Percentiles rank a stretch among this genome's conserved stretches.
These are phyloP conservation scores for Calosoma granatense DNA, from an alignment of 1,140 invertebrate genomes.

Conservation along the genomic window DNA sequence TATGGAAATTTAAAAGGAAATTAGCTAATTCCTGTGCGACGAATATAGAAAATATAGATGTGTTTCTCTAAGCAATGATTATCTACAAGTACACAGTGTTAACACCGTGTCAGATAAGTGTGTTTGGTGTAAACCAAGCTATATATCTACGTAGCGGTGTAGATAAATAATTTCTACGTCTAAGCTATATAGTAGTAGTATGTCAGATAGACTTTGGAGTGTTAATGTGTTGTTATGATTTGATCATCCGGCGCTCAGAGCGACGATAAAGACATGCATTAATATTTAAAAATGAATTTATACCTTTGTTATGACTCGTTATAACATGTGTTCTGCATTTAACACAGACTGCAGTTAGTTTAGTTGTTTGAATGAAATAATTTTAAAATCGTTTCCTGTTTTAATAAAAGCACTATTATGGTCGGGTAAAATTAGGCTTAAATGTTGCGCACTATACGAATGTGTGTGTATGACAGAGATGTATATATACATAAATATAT, in stretches of 20 bases:
- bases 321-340: not conserved
- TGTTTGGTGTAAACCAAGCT: not conserved
- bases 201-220: not conserved
- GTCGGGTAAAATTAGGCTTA: not conserved
- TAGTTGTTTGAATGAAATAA: not conserved
- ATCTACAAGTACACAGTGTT: not conserved
- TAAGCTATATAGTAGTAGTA: too few species aligned
- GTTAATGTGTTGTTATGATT: constrained; percentile 5
- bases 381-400: not conserved
- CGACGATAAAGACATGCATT: not conserved
- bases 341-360: not conserved
- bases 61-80: not conserved
- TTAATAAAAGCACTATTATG: not conserved
- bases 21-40: too few species aligned
- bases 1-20: too few species aligned
- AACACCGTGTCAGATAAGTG: not conserved
- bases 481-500: not conserved
- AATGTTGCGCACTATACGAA: not conserved
- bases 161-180: too few species aligned
- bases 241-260: not conserved
- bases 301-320: not conserved
- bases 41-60: not conserved
- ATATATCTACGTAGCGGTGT: too few species aligned
- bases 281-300: constrained; percentile 1
- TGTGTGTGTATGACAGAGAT: not conserved